Evolutionary conservation across 2,113 vertebrate genomes (phyloP).

Genomic region (Numida meleagris): DNA sequence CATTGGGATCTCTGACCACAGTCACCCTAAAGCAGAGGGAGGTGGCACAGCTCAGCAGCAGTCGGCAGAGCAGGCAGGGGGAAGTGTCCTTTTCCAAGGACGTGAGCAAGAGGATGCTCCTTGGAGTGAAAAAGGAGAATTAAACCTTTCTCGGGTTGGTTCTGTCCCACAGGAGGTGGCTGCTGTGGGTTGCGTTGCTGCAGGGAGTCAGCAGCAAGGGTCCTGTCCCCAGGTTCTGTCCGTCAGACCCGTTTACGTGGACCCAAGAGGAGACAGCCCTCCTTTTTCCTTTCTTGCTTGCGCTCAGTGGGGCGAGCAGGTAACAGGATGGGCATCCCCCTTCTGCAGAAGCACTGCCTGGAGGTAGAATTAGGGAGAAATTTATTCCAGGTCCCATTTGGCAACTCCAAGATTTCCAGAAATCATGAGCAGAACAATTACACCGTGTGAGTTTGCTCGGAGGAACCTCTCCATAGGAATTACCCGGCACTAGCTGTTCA

Average conservation of each 20-base stretch:
- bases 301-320: not conserved
- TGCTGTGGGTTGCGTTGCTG: not conserved
- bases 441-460: rapidly evolving
- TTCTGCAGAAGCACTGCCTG: not conserved
- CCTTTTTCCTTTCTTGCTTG: not conserved
- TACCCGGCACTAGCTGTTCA: not conserved
- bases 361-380: not conserved
- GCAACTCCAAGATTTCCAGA: not conserved
- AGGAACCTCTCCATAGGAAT: not conserved
- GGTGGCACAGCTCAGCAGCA: not conserved
- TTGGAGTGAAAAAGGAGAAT: not conserved
- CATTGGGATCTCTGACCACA: not conserved
- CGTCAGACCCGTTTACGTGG: not conserved
- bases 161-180: not conserved
- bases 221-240: not conserved
- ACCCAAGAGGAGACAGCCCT: not conserved
- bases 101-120: not conserved
- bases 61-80: not conserved
- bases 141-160: rapidly evolving
- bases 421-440: not conserved
- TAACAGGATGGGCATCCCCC: not conserved
- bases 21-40: not conserved
- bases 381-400: not conserved
- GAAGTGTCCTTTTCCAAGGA: not conserved
- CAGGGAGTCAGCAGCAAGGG: not conserved